A percentile compares a stretch with the other conserved stretches of the same genome.
Conservation (phyloP, 1,140 invertebrate species). For the Cyclargus thomasi region DNA sequence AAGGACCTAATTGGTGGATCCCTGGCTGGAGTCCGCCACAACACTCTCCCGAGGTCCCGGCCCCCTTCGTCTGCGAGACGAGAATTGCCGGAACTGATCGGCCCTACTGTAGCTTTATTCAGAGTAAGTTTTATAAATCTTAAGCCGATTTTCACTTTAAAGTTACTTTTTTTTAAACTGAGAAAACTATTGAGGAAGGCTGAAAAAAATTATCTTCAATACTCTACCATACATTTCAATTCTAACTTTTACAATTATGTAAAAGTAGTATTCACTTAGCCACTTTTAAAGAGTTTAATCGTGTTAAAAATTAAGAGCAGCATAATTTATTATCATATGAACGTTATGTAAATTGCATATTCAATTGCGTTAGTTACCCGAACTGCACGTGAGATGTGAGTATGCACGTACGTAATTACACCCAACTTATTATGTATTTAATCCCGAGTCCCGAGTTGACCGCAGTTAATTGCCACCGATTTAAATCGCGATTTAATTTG, state of each 20-base stretch:
- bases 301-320: neutral
- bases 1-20: conserved; percentile 58
- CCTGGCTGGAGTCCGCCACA: conserved; percentile 55
- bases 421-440: neutral
- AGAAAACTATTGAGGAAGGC: too few species aligned
- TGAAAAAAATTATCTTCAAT: too few species aligned
- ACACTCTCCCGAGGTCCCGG: conserved; percentile 63
- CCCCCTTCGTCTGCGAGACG: conserved; percentile 47
- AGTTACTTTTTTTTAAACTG: too few species aligned
- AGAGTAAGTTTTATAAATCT: conserved; percentile 56
- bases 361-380: neutral
- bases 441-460: neutral
- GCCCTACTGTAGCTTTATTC: conserved; percentile 56
- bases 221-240: too few species aligned
- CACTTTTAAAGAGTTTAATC: neutral
- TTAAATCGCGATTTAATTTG: conserved; percentile 1
- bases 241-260: too few species aligned
- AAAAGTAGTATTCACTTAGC: too few species aligned
- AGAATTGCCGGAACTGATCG: conserved; percentile 38
- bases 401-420: neutral
- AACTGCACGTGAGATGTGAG: neutral
- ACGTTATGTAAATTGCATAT: neutral
- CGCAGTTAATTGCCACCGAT: neutral
- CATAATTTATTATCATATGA: neutral
- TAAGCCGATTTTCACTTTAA: too few species aligned